Evolutionary conservation across 2,113 vertebrate species (phyloP).

Genomic region (Morphnarchus princeps): DNA sequence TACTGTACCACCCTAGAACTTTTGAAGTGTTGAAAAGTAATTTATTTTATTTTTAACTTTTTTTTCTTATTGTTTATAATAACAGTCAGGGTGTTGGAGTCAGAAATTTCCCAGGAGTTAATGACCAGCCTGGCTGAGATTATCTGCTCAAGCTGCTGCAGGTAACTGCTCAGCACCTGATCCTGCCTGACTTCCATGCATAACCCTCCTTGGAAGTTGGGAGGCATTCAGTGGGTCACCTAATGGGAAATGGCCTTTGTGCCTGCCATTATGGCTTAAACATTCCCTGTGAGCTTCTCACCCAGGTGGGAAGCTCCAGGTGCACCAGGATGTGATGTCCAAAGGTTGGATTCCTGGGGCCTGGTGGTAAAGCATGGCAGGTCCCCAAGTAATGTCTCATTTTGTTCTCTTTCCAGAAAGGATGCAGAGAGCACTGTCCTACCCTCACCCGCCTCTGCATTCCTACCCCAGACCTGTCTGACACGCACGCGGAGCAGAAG

Average conservation of each 20-base stretch:
- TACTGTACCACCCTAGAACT: neutral
- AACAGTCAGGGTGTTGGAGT: neutral
- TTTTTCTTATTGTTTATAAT: neutral
- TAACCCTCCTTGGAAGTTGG: neutral
- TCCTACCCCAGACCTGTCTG: neutral
- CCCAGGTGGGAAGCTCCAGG: neutral
- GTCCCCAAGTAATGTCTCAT: neutral
- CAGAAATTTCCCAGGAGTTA: neutral
- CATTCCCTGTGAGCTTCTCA: neutral
- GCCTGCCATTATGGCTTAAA: neutral
- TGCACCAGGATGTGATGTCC: neutral
- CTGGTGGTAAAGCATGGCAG: neutral
- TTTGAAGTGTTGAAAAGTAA: neutral
- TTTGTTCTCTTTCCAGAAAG: neutral
- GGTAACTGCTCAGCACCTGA: neutral
- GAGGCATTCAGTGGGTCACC: neutral
- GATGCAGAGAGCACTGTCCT: neutral
- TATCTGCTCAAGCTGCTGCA: neutral
- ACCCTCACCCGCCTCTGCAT: rapidly evolving
- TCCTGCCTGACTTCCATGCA: neutral
- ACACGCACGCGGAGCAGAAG: neutral
- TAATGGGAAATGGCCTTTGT: neutral
- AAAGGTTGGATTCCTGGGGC: neutral
- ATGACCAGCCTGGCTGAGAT: neutral
- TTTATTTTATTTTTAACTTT: neutral